Conservation (phyloP, 2,888 invertebrate species). For the Drosophila pegasa region DNA sequence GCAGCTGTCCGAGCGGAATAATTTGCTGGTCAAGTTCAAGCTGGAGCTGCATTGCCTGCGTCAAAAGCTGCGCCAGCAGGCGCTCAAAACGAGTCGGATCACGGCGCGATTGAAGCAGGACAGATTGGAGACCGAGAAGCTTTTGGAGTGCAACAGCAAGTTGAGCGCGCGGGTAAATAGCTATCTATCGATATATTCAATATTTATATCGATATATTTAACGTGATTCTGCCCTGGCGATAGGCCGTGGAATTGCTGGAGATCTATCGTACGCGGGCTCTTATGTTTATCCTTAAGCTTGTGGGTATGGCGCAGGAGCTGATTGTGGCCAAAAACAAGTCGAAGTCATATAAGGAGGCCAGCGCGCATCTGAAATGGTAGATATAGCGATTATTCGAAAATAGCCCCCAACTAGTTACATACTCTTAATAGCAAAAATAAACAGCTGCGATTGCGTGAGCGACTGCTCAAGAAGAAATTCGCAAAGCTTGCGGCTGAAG, state of each 20-base stretch:
- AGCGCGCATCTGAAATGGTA: conserved; percentile 11
- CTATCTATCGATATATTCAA: neutral
- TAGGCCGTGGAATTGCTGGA: conserved; percentile 9
- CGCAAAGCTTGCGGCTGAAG: neutral
- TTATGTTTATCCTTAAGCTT: conserved; percentile 17
- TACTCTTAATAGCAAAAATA: conserved; percentile 1
- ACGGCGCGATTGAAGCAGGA: neutral
- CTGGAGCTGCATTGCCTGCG: conserved; percentile 7
- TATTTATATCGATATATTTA: conserved; percentile 2
- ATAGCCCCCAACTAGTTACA: neutral
- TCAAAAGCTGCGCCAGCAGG: neutral
- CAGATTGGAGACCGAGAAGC: conserved; percentile 1
- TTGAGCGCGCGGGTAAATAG: conserved; percentile 25
- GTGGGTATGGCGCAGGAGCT: conserved; percentile 21
- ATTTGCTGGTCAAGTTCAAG: neutral
- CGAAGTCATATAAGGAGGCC: conserved; percentile 1
- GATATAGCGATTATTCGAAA: neutral
- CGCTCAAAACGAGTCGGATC: neutral
- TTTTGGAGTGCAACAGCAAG: conserved; percentile 7
- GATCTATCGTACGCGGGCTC: conserved; percentile 12
- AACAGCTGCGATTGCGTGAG: conserved; percentile 14
- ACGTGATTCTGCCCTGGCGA: neutral
- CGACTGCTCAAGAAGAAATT: neutral
- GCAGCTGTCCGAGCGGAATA: neutral
- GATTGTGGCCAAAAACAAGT: neutral